Percentiles rank a stretch among this genome's conserved stretches.
Conservation (phyloP, 53 echinoderm and acorn worm species). For the Luidia sarsii region DNA sequence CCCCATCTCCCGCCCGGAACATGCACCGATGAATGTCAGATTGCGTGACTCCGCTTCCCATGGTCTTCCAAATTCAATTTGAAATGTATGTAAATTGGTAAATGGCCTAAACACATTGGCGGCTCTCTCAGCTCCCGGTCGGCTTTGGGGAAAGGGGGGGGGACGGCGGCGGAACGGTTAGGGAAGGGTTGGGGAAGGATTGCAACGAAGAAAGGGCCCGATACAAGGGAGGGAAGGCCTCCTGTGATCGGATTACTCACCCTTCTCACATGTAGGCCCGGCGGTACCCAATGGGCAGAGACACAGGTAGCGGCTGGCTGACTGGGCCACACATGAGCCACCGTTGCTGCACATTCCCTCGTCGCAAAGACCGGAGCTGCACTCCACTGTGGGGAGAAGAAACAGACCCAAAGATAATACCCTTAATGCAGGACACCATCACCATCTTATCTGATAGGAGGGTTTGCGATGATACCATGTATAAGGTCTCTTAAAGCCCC, state of each 20-base stretch:
- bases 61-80: conserved; percentile 33
- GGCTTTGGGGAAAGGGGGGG: not conserved
- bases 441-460: too few relatives aligned
- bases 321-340: conserved; percentile 81
- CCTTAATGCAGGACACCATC: too few relatives aligned
- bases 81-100: conserved; percentile 20
- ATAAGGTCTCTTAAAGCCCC: too few relatives aligned
- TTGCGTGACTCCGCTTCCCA: not conserved
- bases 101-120: conserved; percentile 8
- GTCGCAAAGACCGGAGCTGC: conserved; percentile 84
- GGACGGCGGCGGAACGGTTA: too few relatives aligned
- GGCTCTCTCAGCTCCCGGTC: not conserved
- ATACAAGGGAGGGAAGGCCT: too few relatives aligned
- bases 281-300: conserved; percentile 88
- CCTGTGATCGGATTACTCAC: conserved; percentile 55
- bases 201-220: too few relatives aligned
- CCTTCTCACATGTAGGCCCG: conserved; percentile 82
- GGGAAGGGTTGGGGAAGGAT: too few relatives aligned
- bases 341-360: conserved; percentile 82
- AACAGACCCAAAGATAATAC: too few relatives aligned
- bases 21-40: conserved; percentile 3
- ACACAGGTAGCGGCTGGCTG: conserved; percentile 89
- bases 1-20: too few relatives aligned
- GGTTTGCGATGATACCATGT: too few relatives aligned
- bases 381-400: conserved; percentile 72